A percentile compares a stretch with the other conserved stretches of the same genome.
Evolutionary conservation across 2,113 vertebrate species (phyloP).

Genomic region (Triplophysa siluroides): DNA sequence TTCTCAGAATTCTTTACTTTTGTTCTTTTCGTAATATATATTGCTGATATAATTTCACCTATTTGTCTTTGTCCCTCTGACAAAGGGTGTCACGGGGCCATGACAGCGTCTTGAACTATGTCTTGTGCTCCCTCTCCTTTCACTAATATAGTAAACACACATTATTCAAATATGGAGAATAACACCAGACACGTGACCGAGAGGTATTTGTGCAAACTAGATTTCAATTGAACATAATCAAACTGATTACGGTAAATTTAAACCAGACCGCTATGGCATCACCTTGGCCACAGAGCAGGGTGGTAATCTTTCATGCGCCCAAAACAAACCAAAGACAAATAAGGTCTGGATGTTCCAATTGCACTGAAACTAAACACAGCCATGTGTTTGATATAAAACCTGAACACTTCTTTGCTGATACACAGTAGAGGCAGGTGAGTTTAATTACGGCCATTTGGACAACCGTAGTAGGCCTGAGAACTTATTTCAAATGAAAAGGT

Average conservation of each 20-base stretch:
- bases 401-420: slow-evolving; percentile 57
- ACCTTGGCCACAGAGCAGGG: slow-evolving; percentile 40
- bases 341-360: slow-evolving; percentile 58
- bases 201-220: slow-evolving; percentile 52
- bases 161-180: slow-evolving; percentile 14
- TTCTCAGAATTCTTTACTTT: no score
- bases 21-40: no score
- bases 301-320: slow-evolving; percentile 42
- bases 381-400: slow-evolving; percentile 68
- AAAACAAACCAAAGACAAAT: slow-evolving; percentile 37
- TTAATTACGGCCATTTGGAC: slow-evolving; percentile 65
- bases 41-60: neutral
- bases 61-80: neutral
- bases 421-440: slow-evolving; percentile 66
- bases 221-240: slow-evolving; percentile 47
- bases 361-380: slow-evolving; percentile 66
- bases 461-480: slow-evolving; percentile 14
- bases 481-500: slow-evolving; percentile 59
- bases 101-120: neutral
- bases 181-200: slow-evolving; percentile 45
- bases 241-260: slow-evolving; percentile 47
- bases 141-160: slow-evolving; percentile 36
- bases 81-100: no score
- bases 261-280: slow-evolving; percentile 56
- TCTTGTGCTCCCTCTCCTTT: neutral